Base-by-base conservation (phyloP, 2,888 invertebrate genomes). In the Chrysotoxum bicinctum region DNA sequence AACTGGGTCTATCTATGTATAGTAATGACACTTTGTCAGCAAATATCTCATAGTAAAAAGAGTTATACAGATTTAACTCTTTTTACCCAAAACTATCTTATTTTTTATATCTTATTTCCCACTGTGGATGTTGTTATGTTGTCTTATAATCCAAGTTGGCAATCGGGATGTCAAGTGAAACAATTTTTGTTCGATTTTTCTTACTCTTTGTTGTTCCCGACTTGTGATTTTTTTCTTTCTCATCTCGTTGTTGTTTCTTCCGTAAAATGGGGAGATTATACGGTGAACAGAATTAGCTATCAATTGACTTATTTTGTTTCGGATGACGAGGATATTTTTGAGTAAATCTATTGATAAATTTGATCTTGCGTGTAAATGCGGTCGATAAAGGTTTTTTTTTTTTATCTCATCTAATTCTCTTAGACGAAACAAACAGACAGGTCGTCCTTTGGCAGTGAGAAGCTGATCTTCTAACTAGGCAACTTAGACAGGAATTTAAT, bases 161-260 rank as follows among this genome's bases (percentile, higher is more conserved):
- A 16, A 58, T 66, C 43, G 40, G 32, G 54, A 83, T 83, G 79
- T 74, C 69, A 77, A 77, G 77, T 73, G 54, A 68, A 82, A 50
- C 40, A 60, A 23, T 32, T 40, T 40, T 60, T 40, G 14, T 70
- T 50, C 50, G 32, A 6, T 23, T 54, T n/a, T 48, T 48, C 21
- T 40, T 30, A 14, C 30, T 32, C 45, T 64, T 43, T 64, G 45
- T 64, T 45, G 19, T 43, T 45, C 14, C 45, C 30, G 30, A 26
- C n/a, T 45, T 10, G 9, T 9, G 6, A 16, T 3, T 23, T 32
- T 58, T 60, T 62, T 68, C 21, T 50, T 10, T 19, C 7, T 35
- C 30, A n/a, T 45, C 21, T 21, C 32, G 1, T 30, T 79, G 52
- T 68, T 58, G 6, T 35, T 19, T 58, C 14, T 58, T 73, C 45